Evolutionary conservation across 2,888 invertebrate genomes (phyloP), one percentile per base, ranked within the genome.

Genomic region (Augochlorella aurata): DNA sequence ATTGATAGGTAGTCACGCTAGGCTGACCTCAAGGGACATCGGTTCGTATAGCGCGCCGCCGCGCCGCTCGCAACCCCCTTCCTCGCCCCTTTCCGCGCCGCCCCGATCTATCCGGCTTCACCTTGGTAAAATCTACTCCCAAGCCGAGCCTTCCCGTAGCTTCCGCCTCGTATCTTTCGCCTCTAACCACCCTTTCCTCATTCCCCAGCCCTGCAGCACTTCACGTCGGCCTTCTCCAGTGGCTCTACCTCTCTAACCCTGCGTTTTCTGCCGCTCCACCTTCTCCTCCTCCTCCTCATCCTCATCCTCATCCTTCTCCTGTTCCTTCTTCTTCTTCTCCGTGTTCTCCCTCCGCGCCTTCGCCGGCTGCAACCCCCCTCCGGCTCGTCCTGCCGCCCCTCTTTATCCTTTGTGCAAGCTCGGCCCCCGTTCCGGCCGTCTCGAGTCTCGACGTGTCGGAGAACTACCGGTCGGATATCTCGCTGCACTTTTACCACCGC

Each of bases 1-100:
- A 90, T 89, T 90, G 90, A 89, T 90, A 90, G 90, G 89, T 89
- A 90, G 90, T 88, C 89, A 89, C 89, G 89, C 87, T 87, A 89
- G 87, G 87, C 89, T 90, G 89, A 89, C 89, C 90, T 90, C 90
- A 82, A 87, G 89, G 88, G 90, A 90, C 90, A 90, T 87, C 86
- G 79, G 87, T 87, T 88, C 86, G 87, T 84, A 87, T 84, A 87
- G 84, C 70, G 66, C n/a, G 65, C 66, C 54, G 45, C 9, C 61
- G 52, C 38, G 45, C 68, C n/a, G 24, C 5, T 38, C 12, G 29
- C 61, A 10, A 21, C 24, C 52, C 24, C 45, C 67, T 24, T 18
- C 29, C 29, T 12, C 24, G 14, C 24, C 45, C 21, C 12, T 29
- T 10, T 45, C 44, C 45, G 16, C 58, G 69, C 69, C 65, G 50